Evolutionary conservation across 1,140 invertebrate species (phyloP).

Genomic region (Cepaea nemoralis): DNA sequence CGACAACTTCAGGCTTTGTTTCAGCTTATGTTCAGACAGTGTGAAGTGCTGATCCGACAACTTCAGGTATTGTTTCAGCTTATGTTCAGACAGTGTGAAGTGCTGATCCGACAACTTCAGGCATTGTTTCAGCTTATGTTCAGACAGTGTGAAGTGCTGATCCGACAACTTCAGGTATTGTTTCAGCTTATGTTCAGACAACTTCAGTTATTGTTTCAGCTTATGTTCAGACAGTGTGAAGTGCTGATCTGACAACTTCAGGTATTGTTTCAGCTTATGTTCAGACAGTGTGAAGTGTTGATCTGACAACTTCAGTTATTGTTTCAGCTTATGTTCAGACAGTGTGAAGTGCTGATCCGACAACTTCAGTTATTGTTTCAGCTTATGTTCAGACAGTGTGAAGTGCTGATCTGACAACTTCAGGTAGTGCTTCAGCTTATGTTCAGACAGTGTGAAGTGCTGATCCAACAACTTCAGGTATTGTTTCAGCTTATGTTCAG

Average conservation of each 20-base stretch:
- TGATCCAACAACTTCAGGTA: constrained; percentile 70
- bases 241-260: no score
- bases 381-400: constrained; percentile 17
- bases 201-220: background rate
- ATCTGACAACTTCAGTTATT: constrained; percentile 69
- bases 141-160: no score
- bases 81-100: background rate
- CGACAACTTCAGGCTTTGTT: background rate
- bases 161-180: background rate
- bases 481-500: background rate
- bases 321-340: background rate
- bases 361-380: constrained; percentile 65
- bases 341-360: constrained; percentile 64
- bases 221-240: background rate
- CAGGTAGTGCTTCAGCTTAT: constrained; percentile 57
- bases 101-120: no score
- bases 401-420: constrained; percentile 68
- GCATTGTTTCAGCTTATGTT: background rate
- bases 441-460: constrained; percentile 52
- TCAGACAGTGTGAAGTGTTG: constrained; percentile 57
- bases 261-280: background rate
- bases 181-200: background rate
- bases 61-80: background rate
- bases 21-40: background rate
- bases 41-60: no score